phyloP scores from a whole-genome alignment of 2,888 invertebrate species.

The Cenopis cana region DNA sequence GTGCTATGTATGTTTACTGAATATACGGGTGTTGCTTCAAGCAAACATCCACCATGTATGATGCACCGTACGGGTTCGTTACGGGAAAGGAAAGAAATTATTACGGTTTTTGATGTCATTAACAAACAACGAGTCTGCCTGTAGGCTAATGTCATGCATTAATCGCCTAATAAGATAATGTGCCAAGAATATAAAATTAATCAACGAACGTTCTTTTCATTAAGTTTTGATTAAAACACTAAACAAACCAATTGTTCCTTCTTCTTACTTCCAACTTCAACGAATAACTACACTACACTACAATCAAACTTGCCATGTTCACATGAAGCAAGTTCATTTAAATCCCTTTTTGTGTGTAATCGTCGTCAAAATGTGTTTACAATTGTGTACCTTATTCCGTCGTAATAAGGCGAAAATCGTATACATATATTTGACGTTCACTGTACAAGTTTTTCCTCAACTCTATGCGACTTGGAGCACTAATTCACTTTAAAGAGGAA shows the following conservation, averaged over 20 bases:
- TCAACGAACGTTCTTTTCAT: neutral
- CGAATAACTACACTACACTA: neutral
- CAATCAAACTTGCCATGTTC: neutral
- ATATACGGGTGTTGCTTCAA: neutral
- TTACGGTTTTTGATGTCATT: too few relatives aligned
- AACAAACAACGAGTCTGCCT: too few relatives aligned
- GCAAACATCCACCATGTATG: neutral
- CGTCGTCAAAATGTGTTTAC: neutral
- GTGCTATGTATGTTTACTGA: neutral
- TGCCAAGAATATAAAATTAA: too few relatives aligned
- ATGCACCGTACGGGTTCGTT: neutral
- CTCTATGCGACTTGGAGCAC: neutral
- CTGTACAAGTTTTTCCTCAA: constrained; percentile 6
- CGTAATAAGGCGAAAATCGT: neutral
- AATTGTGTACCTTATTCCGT: neutral
- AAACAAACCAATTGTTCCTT: neutral
- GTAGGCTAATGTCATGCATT: too few relatives aligned
- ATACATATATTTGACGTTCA: neutral
- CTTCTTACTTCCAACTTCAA: neutral
- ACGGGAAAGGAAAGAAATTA: neutral
- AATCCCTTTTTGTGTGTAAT: neutral
- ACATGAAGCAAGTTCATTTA: neutral
- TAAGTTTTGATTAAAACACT: neutral
- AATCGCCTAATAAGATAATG: too few relatives aligned
- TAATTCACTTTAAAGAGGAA: constrained; percentile 14